phyloP scores from a whole-genome alignment of 2,888 invertebrate genomes.

The Agrochola macilenta region DNA sequence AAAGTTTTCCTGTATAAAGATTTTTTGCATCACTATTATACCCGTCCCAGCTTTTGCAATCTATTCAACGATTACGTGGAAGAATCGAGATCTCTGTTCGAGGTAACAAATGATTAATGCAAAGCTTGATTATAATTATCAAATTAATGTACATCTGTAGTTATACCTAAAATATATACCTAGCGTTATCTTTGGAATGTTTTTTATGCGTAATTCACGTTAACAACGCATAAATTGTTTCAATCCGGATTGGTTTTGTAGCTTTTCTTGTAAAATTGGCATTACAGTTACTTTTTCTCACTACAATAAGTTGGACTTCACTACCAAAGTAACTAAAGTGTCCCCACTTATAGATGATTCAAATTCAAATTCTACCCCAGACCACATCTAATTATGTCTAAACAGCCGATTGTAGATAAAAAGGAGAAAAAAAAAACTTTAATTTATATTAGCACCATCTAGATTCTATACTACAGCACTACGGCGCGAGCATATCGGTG shows the following conservation, averaged over 20 bases:
- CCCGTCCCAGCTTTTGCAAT: not conserved
- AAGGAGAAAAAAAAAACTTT: no score
- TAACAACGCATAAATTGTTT: not conserved
- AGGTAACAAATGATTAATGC: not conserved
- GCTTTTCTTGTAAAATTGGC: not conserved
- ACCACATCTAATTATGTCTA: no score
- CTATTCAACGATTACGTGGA: not conserved
- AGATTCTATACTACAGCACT: no score
- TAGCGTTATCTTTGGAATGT: not conserved
- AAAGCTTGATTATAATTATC: constrained; percentile 10
- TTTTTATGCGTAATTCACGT: not conserved
- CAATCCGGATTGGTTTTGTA: not conserved
- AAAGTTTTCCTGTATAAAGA: not conserved
- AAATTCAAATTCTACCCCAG: no score
- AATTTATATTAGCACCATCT: no score
- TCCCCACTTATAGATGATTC: no score
- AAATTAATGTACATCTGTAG: not conserved
- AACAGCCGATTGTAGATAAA: no score
- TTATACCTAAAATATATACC: no score
- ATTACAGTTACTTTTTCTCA: not conserved
- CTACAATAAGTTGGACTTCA: not conserved
- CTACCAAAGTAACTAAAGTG: no score
- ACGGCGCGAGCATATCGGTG: no score
- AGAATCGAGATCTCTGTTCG: not conserved
- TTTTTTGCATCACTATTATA: no score